Evolutionary conservation across 2,797 vertebrate species (phyloP), one percentile per base, ranked within the genome.

Genomic region (Remorina albescens): DNA sequence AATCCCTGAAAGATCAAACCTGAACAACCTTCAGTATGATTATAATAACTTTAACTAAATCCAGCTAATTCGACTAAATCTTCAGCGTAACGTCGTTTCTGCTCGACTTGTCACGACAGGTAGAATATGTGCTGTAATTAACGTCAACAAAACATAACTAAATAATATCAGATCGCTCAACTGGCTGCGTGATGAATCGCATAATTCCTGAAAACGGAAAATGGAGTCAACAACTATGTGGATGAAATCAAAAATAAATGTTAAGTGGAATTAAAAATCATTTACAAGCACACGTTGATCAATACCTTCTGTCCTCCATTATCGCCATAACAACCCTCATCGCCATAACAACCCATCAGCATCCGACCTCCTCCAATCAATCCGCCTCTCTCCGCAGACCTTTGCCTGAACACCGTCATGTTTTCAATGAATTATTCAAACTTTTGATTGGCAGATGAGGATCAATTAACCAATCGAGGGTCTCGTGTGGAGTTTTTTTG

Each of bases 401-500:
- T 66, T 41, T 51, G 71, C 47, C 57, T 76, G 61, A 55, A 51
- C 51, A 28, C 61, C 46, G 54, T 73, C 86, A 71, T 85, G 74
- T 44, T 44, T 16, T 55, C 32, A 73, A 75, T 89, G 65, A 86
- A 85, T 89, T 81, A 91, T 90, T 81, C 81, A 86, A 21, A 46
- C 8, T 2, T 67, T 34, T 81, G 72, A 90, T 81, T 83, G 80
- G 60, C 74, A 69, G 63, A 74, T 19, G 53, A 76, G 63, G 76
- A 87, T 88, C 88, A 89, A 90, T 88, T 80, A 84, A 76, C 78
- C 79, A 81, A 83, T 88, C 70, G 65, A 50, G 9, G 62, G 37
- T 34, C 25, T 8, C 0, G 2, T 59, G n/a, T 12, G 13, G 37
- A 30, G n/a, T 53, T 73, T 59, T 75, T 41, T 19, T 0, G 10